Evolutionary conservation across 1,140 invertebrate genomes (phyloP), one percentile per base, ranked within the genome.

Genomic region (Rhyacophila brunnea): DNA sequence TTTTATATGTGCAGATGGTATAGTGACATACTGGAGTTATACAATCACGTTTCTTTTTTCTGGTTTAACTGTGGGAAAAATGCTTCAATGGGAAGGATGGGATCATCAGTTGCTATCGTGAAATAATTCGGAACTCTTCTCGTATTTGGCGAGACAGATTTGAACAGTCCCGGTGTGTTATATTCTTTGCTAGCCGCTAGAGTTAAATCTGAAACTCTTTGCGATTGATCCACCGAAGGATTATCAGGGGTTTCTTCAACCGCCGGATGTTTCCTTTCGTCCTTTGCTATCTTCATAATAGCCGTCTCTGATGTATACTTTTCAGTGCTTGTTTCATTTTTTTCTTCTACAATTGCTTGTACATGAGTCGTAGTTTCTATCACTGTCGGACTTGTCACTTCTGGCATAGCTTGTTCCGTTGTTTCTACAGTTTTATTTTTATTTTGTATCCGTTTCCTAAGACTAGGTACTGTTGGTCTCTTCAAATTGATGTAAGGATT

Each of bases 51-150:
- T 68, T 80, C 77, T 71, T 77, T 79, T 68, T 78, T 80, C 70
- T 78, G 76, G 62, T 82, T 83, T 42, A 84, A 68, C 67, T 83
- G 81, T 15, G 83, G 80, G 64, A 85, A 85, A 67, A 85, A 84
- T 4, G 83, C 82, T 67, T 84, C 81, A 54, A 85, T 83, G 0
- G 83, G 83, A 36, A 85, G 71, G 18, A 83, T 83, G 0, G 83
- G 83, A 65, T 85, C 82, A 58, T 85, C 83, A 6, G 83, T 85
- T 0, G 82, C 79, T 70, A 85, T 78, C 0, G 82, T 83, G 61
- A 84, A 84, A 58, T 83, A 81, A 66, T 77, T 83, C 2, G 83
- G 83, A 69, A 81, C 77, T 52, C 80, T 68, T 57, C 80, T 70
- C 62, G 81, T 78, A 50, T 80, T 74, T 20, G 72, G 78, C 0